Evolutionary conservation across 2,113 vertebrate genomes (phyloP).

Genomic region (Vulpes vulpes): DNA sequence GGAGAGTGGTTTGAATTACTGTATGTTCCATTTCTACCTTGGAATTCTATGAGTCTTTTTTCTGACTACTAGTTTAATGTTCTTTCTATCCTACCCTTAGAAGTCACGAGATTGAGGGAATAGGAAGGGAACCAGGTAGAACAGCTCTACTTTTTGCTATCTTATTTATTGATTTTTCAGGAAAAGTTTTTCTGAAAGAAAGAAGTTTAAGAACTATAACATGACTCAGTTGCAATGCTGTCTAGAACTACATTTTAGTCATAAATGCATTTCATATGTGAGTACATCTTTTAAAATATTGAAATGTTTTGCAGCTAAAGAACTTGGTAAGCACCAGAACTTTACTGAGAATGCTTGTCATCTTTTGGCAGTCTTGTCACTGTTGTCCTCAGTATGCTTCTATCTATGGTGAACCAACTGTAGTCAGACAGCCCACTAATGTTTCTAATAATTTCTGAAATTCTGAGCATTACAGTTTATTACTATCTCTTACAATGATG

Average conservation of each 20-base stretch:
- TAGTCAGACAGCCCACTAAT: background rate
- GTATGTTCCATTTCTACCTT: background rate
- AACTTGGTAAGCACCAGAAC: slow-evolving; percentile 53
- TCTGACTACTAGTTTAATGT: background rate
- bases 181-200: slow-evolving; percentile 27
- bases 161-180: slow-evolving; percentile 50
- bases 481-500: slow-evolving; percentile 8
- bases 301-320: slow-evolving; percentile 49
- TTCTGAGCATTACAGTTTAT: slow-evolving; percentile 3
- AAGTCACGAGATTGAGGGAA: background rate
- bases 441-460: slow-evolving; percentile 60
- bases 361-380: slow-evolving; percentile 47
- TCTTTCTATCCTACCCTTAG: background rate
- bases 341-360: slow-evolving; percentile 44
- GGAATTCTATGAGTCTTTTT: background rate
- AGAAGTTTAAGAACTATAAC: background rate
- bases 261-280: slow-evolving; percentile 33
- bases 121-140: background rate
- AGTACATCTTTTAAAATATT: slow-evolving; percentile 55
- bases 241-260: background rate
- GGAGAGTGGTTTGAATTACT: background rate
- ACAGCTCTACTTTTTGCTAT: background rate
- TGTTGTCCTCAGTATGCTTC: background rate
- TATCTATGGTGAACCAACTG: background rate
- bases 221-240: background rate